Percentiles rank a stretch among this genome's conserved stretches.
Conservation (phyloP, 2,113 vertebrate species). For the Anhinga anhinga region DNA sequence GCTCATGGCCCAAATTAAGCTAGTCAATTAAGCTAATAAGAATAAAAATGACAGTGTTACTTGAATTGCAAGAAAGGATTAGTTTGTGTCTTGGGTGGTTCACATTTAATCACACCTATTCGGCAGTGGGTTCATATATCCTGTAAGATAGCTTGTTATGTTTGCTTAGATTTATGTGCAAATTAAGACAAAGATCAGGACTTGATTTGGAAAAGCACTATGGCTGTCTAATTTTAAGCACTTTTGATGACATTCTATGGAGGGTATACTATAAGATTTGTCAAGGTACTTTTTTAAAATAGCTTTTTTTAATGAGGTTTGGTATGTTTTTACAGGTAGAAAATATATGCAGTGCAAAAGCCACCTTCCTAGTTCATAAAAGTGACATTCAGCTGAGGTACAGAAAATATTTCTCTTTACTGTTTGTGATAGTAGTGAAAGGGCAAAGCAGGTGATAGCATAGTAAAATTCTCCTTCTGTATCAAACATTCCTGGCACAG, state of each 20-base stretch:
- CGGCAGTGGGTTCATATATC: not conserved
- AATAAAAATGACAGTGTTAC: not conserved
- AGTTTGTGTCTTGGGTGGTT: not conserved
- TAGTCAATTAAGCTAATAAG: not conserved
- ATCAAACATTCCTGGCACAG: not conserved
- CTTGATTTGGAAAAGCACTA: not conserved
- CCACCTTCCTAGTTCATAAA: not conserved
- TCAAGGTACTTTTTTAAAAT: not conserved
- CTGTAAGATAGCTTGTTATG: not conserved
- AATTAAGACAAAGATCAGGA: not conserved
- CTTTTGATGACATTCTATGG: not conserved
- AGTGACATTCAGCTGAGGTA: not conserved
- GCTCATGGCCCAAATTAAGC: not conserved
- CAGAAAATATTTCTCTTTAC: not conserved
- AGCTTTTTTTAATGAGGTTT: not conserved
- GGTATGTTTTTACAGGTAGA: not conserved
- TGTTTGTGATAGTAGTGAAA: not conserved
- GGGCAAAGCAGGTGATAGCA: not conserved
- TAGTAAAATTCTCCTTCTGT: not conserved
- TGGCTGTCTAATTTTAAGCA: not conserved
- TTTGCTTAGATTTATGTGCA: not conserved
- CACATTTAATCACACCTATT: not conserved
- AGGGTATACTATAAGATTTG: not conserved
- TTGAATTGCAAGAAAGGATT: not conserved
- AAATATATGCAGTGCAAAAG: not conserved